Evolutionary conservation across 2,113 vertebrate species (phyloP).

Genomic region (Platysternon megacephalum): DNA sequence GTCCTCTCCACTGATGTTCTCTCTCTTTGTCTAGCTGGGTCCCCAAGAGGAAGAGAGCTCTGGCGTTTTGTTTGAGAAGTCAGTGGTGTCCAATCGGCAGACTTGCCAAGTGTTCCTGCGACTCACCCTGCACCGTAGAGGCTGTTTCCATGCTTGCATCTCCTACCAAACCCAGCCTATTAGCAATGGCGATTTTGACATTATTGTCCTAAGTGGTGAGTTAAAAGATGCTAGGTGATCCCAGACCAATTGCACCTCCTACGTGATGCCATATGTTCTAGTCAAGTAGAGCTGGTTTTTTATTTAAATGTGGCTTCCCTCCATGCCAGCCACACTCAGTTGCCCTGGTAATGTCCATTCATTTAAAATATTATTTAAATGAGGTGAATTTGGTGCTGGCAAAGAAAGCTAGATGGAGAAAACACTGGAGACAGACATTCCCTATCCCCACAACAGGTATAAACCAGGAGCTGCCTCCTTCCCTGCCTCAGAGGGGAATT

Average conservation of each 20-base stretch:
- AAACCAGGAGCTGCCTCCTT: background rate
- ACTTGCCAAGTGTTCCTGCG: slow-evolving; percentile 90
- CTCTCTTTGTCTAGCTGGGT: slow-evolving; percentile 84
- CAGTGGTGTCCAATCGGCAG: slow-evolving; percentile 89
- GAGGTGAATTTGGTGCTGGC: background rate
- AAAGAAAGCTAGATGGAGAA: background rate
- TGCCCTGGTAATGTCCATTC: background rate
- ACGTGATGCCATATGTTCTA: background rate
- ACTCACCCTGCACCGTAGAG: slow-evolving; percentile 89
- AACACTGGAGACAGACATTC: background rate
- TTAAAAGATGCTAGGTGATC: slow-evolving; percentile 5
- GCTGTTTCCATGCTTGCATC: slow-evolving; percentile 94
- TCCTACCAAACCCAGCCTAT: slow-evolving; percentile 95
- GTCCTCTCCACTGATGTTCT: background rate
- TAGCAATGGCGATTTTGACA: slow-evolving; percentile 97
- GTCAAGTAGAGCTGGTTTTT: background rate
- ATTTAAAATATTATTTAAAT: slow-evolving; percentile 10
- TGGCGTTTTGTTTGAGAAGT: slow-evolving; percentile 87
- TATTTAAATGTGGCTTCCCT: background rate
- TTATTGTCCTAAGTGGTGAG: slow-evolving; percentile 98
- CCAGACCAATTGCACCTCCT: background rate
- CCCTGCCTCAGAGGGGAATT: background rate
- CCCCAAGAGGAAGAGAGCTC: slow-evolving; percentile 88
- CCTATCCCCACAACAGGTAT: background rate
- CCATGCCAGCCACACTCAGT: background rate